A percentile compares a stretch with the other conserved stretches of the same genome.
Conservation (phyloP, 2,888 invertebrate genomes). For the Ferrisia virgata region DNA sequence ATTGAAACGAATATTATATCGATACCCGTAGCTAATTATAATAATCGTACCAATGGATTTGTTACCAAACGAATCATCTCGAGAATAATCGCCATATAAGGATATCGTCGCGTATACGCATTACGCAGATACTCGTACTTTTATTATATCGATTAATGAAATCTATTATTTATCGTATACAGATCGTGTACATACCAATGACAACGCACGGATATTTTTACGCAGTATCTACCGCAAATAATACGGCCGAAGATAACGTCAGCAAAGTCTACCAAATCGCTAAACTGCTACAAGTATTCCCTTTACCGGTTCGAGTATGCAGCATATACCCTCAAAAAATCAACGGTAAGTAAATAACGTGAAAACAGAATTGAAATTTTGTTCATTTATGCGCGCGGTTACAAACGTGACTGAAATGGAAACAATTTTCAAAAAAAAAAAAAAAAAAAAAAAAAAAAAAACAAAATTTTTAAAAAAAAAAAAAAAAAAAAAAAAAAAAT, state of each 20-base stretch:
- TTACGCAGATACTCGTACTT: too few relatives aligned
- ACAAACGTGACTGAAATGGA: not conserved
- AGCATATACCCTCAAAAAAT: slow-evolving; percentile 54
- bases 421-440: not conserved
- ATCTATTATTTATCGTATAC: slow-evolving; percentile 46
- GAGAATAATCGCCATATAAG: not conserved
- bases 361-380: not conserved
- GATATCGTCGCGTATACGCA: not conserved
- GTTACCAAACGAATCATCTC: not conserved
- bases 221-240: slow-evolving; percentile 55
- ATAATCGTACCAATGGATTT: not conserved
- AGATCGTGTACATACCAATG: slow-evolving; percentile 57
- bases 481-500: too few relatives aligned
- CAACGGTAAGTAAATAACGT: not conserved
- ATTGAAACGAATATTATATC: not conserved
- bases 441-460: too few relatives aligned
- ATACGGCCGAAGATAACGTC: slow-evolving; percentile 54
- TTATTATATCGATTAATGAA: not conserved
- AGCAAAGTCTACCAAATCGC: slow-evolving; percentile 56
- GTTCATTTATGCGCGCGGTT: slow-evolving; percentile 49
- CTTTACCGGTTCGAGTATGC: slow-evolving; percentile 57
- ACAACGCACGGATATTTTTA: slow-evolving; percentile 58
- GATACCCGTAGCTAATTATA: not conserved
- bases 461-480: too few relatives aligned
- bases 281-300: slow-evolving; percentile 56